Evolutionary conservation across 2,797 vertebrate genomes (phyloP).

Genomic region (Crenichthys baileyi): DNA sequence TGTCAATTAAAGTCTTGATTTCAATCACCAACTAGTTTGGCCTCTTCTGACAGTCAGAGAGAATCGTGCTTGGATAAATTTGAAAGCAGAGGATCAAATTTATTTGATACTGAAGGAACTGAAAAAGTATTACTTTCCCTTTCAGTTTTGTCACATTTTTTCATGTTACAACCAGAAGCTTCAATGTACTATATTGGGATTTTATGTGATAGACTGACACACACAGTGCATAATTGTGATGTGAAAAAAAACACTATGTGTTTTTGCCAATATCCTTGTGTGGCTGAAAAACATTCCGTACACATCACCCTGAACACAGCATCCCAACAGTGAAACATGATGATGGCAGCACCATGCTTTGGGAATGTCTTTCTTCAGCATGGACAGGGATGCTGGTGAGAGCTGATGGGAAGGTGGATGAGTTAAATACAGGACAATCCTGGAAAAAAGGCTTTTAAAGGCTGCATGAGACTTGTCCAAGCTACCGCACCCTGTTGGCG

Average conservation of each 20-base stretch:
- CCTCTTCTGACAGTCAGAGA: slow-evolving; percentile 31
- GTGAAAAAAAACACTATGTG: no score
- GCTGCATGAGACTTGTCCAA: neutral
- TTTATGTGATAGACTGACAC: neutral
- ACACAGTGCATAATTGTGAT: no score
- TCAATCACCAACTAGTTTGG: slow-evolving; percentile 19
- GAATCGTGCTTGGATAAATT: slow-evolving; percentile 40
- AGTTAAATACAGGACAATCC: no score
- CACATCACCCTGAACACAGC: no score
- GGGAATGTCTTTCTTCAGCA: no score
- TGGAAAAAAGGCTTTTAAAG: no score
- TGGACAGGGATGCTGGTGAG: no score
- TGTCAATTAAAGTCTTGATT: slow-evolving; percentile 54
- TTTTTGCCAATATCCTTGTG: neutral
- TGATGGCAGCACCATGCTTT: no score
- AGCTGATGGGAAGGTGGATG: no score
- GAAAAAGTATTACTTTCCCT: neutral
- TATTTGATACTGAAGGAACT: neutral
- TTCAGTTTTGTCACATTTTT: neutral
- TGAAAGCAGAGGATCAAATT: neutral
- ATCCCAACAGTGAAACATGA: no score
- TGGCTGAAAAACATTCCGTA: no score
- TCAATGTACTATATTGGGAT: neutral
- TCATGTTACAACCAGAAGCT: neutral
- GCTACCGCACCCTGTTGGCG: no score